Evolutionary conservation across 2,113 vertebrate genomes (phyloP), one percentile per base, ranked within the genome.

Genomic region (Phycodurus eques): DNA sequence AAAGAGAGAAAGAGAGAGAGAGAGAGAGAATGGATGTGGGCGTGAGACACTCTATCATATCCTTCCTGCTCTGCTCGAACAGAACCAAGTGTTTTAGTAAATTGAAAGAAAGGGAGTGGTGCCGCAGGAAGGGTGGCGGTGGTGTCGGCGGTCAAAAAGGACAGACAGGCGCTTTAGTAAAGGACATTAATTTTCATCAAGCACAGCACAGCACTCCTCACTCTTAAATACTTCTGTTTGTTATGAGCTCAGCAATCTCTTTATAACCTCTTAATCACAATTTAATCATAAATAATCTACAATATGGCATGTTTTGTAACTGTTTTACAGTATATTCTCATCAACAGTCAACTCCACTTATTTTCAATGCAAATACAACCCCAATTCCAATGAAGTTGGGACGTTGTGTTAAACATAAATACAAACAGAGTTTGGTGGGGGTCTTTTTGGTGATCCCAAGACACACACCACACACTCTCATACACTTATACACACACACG

Each of bases 31-130:
- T 67, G 59, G 75, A 68, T 47, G 79, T 67, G 80, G 73, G 82
- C 70, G 70, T 88, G 74, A 84, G 86, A 79, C 82, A 83, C 88
- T 86, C 76, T 70, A 78, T 89, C 83, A 87, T 88, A 73, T 79
- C 85, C 84, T 80, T 83, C 79, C 82, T 76, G 70, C 88, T 78
- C 71, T 15, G 46, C 33, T 89, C 83, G 85, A 92, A 89, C 89
- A 89, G 87, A 89, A 81, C 80, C 79, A 85, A 91, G 90, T 87
- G 87, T 90, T 89, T 90, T 87, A 91, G 89, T 86, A 86, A 83
- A 91, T 89, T 90, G 88, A 89, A 90, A 85, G 84, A 89, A 76
- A 79, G 83, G 69, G 62, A 79, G 69, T 69, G 72, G 83, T 84
- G 80, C 77, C 79, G 75, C 33, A 70, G 63, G 67, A 27, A 35